Evolutionary conservation across 2,888 invertebrate genomes (phyloP), one percentile per base, ranked within the genome.

Genomic region (Thymelicus sylvestris): DNA sequence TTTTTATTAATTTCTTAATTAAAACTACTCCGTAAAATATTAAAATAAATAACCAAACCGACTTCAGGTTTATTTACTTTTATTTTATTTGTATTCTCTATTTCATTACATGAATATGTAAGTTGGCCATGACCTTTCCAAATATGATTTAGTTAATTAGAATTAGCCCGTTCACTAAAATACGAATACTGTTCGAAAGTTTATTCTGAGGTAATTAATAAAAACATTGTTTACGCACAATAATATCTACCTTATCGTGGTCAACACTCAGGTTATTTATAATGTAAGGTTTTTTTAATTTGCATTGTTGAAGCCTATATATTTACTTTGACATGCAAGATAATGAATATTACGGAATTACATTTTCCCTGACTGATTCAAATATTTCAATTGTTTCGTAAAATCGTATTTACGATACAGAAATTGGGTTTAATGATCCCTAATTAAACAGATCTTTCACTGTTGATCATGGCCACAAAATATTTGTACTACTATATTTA

Each of bases 241-340:
- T 31, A 13, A 31, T 31, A 24, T 41, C 10, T 44, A 60, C 19
- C 1, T 44, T 10, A 55, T 44, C 63, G 55, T 57, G 38, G 62
- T 68, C 63, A 38, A 68, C 63, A 63, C 7, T 62, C 47, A 15
- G 24, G 24, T 62, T 55, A 57, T 38, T 52, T 57, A 57, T 63
- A 47, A 38, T 68, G 15, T 7, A 62, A 59, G 44, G 50, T 64
- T 38, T 48, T 0, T 52, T 73, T 74, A 78, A 69, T 59, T 71
- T 24, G 44, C 44, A 44, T 44, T 12, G 7, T 44, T 44, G 12
- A 44, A 44, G 8, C 12, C 12, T 44, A 44, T 12, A 44, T 12
- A 44, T 12, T 44, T 44, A 44, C 4, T 44, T 8, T 44, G 10
- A 12, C 8, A 44, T 44, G 44, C 12, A 44, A 12, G 44, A 12